Base-by-base conservation (phyloP, 2,888 invertebrate genomes). In the Polydesmus complanatus region DNA sequence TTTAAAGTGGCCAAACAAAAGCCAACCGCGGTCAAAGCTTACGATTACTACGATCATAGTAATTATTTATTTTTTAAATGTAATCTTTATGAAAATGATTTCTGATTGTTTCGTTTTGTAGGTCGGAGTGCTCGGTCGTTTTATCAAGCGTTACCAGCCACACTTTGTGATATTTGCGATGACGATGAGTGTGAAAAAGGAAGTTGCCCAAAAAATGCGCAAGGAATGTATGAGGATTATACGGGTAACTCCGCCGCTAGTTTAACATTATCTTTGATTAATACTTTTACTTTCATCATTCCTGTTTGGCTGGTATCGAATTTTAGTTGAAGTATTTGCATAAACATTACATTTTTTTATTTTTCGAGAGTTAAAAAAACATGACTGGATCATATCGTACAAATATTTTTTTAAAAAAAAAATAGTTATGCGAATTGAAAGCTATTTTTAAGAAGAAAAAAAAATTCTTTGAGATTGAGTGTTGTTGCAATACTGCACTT, bases 41-140 rank as follows among this genome's bases (percentile, higher is more conserved):
- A 85, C 67, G 95, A 96, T 72, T 89, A 95, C 68, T 95, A 93
- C 69, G 92, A 95, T 73, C 87, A 86, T 64, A 86, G 92, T 91
- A 72, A 81, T 85, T 80, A 2, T 25, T 2, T 21, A 50, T 57
- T 54, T 5, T 22, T 54, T 54, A 2, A 54, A 22, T 53, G 53
- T 19, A 53, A 21, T 11, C 11, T n/a, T n/a, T n/a, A n/a, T 53
- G 21, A 53, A 11, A 19, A 53, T 53, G 53, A n/a, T 14, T n/a
- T 14, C 48, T n/a, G 18, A 11, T 21, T 14, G 11, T 53, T 18
- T 18, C 18, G 11, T 11, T 53, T 11, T 19, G 11, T 53, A 64
- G 64, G 54, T 54, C 63, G 63, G 25, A 62, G 57, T 23, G 64
- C 64, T 8, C 27, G 64, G 19, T 62, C 60, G 22, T 92, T 92